Base-by-base conservation (phyloP, 2,888 invertebrate genomes). In the Machimus atricapillus region DNA sequence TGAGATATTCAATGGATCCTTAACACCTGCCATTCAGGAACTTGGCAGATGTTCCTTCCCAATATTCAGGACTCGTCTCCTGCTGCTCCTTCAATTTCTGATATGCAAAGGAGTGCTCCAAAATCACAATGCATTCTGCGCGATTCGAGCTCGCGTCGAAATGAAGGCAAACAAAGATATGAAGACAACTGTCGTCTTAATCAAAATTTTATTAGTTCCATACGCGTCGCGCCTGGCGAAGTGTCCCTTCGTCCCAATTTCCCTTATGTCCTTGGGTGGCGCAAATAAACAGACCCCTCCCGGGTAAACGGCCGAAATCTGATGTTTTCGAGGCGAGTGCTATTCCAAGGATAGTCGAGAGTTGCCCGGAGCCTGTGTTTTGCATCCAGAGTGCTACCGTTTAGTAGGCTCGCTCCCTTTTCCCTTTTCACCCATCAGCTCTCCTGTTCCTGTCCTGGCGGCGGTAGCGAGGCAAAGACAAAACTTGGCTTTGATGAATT, bases 181-280 rank as follows among this genome's bases (percentile, higher is more conserved):
- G 73, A 85, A 85, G 85, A 74, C 73, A 85, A 73, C 58, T 9
- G 74, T 85, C 34, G 85, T 74, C 85, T 85, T 85, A 85, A 85
- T 85, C 85, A 85, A 85, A 85, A 85, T 74, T 85, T 85, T 73
- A 85, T 85, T 85, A 74, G 85, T 46, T 74, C 73, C 52, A 74
- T 27, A 79, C 52, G 52, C 46, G n/a, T 16, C 14, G 7, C 52
- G 7, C 52, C 52, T n/a, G 52, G 52, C 52, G 43, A 46, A 16
- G 14, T n/a, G 56, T 56, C 56, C 19, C 56, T 56, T 19, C n/a
- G 56, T 56, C 56, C 66, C 66, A 14, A 27, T 43, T 40, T 85
- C 73, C 85, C 46, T 74, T 85, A 73, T 74, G 85, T 85, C 85
- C 85, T 85, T 85, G 74, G 79, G 23, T 46, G 16, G 46, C n/a